Conservation (phyloP, 2,888 invertebrate species). For the Chironomus riparius region DNA sequence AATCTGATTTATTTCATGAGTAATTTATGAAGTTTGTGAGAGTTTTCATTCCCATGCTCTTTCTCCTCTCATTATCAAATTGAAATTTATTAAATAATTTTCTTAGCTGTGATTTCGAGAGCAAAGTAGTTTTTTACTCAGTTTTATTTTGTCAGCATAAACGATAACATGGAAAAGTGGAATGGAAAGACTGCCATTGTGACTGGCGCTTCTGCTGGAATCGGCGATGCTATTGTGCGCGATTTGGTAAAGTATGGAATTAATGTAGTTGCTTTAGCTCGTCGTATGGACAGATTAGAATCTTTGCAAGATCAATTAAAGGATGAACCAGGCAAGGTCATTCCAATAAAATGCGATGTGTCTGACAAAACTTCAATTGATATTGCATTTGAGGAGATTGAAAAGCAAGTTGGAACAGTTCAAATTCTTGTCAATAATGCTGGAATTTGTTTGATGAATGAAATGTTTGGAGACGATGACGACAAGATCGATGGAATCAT, state of each 20-base stretch:
- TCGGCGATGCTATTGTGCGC: constrained; percentile 25
- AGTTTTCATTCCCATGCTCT: too few relatives aligned
- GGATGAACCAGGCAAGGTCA: neutral
- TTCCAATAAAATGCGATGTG: constrained; percentile 2
- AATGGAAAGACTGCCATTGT: constrained; percentile 33
- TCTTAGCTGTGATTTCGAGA: too few relatives aligned
- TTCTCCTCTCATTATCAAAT: too few relatives aligned
- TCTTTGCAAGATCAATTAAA: neutral
- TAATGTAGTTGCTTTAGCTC: constrained; percentile 28
- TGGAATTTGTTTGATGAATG: constrained; percentile 35
- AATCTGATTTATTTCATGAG: too few relatives aligned
- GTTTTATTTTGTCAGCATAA: too few relatives aligned
- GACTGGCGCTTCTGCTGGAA: constrained; percentile 31
- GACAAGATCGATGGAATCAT: constrained; percentile 22
- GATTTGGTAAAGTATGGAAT: constrained; percentile 36
- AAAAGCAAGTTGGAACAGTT: constrained; percentile 44
- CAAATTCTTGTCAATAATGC: constrained; percentile 52
- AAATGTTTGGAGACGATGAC: neutral
- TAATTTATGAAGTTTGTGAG: too few relatives aligned
- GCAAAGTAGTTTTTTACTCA: too few relatives aligned
- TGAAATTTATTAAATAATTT: too few relatives aligned
- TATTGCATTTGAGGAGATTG: constrained; percentile 45
- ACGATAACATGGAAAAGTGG: constrained; percentile 32
- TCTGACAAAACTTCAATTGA: neutral
- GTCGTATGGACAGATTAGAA: neutral